A percentile compares a stretch with the other conserved stretches of the same genome.
These are phyloP conservation scores for Xiphophorus maculatus DNA, from an alignment of 2,113 vertebrate species.

Conservation along the genomic window DNA sequence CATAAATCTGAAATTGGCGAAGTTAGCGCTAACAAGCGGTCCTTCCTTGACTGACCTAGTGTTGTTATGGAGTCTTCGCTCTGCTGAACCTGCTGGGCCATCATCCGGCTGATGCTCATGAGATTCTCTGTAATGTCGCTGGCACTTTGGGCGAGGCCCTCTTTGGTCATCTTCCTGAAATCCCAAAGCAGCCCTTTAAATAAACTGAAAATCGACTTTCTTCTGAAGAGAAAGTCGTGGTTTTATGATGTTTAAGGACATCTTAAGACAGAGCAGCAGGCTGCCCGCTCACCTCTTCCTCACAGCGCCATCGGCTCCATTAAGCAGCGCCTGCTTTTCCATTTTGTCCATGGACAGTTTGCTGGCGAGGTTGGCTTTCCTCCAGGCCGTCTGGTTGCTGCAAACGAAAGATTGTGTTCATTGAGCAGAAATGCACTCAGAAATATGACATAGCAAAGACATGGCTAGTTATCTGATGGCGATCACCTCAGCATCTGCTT, in stretches of 20 bases:
- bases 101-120: conserved; percentile 96
- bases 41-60: conserved; percentile 78
- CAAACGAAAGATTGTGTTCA: conserved; percentile 12
- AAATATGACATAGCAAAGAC: not conserved
- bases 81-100: conserved; percentile 95
- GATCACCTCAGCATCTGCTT: conserved; percentile 96
- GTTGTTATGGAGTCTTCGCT: conserved; percentile 90
- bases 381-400: conserved; percentile 96
- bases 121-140: conserved; percentile 93
- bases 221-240: not conserved
- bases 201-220: not conserved
- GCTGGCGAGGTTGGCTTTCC: conserved; percentile 94
- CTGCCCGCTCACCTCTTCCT: conserved; percentile 85
- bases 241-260: not conserved
- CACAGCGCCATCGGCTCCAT: conserved; percentile 78
- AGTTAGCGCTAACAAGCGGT: not conserved
- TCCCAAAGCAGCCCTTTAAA: not conserved
- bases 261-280: not conserved
- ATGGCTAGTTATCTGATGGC: not conserved
- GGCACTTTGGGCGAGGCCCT: conserved; percentile 88
- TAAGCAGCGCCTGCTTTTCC: conserved; percentile 92
- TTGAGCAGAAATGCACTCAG: not conserved
- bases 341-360: conserved; percentile 93
- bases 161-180: conserved; percentile 87
- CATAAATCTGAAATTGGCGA: not conserved